These are phyloP conservation scores for Sarcophaga bullata DNA, from an alignment of 1,140 invertebrate species.

Conservation along the genomic window DNA sequence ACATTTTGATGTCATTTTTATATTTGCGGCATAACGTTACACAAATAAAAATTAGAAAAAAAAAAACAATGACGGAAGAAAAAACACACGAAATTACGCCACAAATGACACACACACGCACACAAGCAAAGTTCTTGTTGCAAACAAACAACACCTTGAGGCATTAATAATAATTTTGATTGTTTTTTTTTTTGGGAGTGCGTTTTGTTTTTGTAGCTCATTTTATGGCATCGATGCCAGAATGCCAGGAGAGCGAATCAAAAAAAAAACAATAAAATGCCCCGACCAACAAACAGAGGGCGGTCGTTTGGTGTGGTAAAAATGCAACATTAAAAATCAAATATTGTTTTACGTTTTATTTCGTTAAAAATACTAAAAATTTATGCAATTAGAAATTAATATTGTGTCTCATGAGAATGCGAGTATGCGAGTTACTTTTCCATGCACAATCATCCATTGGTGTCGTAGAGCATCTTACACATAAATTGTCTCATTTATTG, in stretches of 20 bases:
- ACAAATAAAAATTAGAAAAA: constrained; percentile 2
- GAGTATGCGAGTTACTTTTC: no score
- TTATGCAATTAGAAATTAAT: constrained; percentile 15
- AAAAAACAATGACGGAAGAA: no score
- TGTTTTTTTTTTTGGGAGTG: not conserved
- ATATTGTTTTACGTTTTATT: not conserved
- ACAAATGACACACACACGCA: constrained; percentile 9
- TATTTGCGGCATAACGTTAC: constrained; percentile 1
- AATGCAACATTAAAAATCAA: constrained; percentile 9
- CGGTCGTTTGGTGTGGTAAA: not conserved
- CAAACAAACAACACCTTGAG: not conserved
- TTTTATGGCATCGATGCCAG: not conserved
- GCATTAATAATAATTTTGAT: constrained; percentile 12
- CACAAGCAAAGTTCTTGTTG: not conserved
- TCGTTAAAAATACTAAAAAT: not conserved
- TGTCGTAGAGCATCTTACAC: no score
- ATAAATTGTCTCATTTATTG: no score
- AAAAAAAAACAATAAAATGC: constrained; percentile 5
- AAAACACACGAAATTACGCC: not conserved
- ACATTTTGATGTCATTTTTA: constrained; percentile 26
- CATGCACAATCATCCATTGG: no score
- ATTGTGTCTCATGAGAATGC: not conserved
- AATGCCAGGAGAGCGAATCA: not conserved
- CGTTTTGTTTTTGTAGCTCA: not conserved
- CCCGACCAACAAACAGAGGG: not conserved